Percentiles rank a stretch among this genome's conserved stretches.
Conservation (phyloP, 2,888 invertebrate species). For the Bimastos eiseni region DNA sequence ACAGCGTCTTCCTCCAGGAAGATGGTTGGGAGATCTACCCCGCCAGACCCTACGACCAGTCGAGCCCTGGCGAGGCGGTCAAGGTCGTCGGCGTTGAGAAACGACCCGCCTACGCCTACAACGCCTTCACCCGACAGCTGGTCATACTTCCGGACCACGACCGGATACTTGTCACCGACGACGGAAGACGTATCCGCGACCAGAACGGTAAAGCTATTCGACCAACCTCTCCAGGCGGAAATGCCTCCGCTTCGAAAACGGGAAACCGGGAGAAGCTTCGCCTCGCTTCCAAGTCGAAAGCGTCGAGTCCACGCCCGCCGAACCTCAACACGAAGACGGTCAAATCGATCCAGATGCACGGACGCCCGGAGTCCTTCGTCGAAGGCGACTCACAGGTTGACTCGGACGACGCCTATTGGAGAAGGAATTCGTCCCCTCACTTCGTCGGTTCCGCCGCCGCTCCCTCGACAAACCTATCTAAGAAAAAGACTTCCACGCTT, state of each 20-base stretch:
- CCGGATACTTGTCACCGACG: slow-evolving; percentile 28
- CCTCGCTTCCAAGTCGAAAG: not conserved
- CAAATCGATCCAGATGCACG: not conserved
- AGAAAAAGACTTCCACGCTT: too few relatives aligned
- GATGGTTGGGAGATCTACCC: slow-evolving; percentile 34
- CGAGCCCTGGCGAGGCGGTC: slow-evolving; percentile 22
- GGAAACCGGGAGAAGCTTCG: too few relatives aligned
- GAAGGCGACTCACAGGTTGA: too few relatives aligned
- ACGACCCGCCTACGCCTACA: slow-evolving; percentile 33
- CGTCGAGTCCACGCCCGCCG: not conserved
- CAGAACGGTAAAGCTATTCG: too few relatives aligned
- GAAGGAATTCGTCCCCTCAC: too few relatives aligned
- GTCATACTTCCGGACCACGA: slow-evolving; percentile 35
- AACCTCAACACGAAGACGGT: not conserved
- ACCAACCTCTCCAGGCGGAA: too few relatives aligned
- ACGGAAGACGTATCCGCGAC: slow-evolving; percentile 30
- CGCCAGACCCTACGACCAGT: slow-evolving; percentile 4
- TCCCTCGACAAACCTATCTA: too few relatives aligned
- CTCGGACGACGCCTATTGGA: too few relatives aligned
- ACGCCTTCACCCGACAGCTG: slow-evolving; percentile 26
- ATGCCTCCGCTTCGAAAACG: too few relatives aligned
- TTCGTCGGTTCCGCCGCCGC: too few relatives aligned
- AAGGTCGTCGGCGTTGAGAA: slow-evolving; percentile 29
- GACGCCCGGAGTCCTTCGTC: not conserved
- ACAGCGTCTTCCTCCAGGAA: not conserved